Conservation (phyloP, 2,113 vertebrate genomes). For the Podocnemis expansa region DNA sequence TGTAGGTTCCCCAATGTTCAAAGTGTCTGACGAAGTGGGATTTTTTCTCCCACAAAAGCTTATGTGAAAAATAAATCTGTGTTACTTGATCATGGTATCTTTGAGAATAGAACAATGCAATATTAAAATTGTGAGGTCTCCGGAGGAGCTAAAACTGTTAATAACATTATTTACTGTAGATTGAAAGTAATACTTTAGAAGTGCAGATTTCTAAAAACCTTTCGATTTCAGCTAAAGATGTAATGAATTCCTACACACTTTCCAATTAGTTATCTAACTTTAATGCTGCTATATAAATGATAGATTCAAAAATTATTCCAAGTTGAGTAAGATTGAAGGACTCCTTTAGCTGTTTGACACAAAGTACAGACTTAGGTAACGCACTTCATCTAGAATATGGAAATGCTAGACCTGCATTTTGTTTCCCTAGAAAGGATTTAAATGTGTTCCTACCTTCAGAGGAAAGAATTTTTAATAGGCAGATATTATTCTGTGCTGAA, state of each 20-base stretch:
- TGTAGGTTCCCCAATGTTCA: no score
- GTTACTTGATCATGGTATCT: neutral
- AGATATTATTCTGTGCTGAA: neutral
- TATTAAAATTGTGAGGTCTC: neutral
- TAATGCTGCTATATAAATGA: conserved; percentile 62
- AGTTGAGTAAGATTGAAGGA: conserved; percentile 33
- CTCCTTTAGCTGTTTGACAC: neutral
- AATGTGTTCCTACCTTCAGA: neutral
- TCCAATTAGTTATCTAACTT: conserved; percentile 59
- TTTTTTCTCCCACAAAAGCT: no score
- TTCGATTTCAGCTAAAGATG: conserved; percentile 31
- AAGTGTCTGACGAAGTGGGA: no score
- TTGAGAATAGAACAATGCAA: neutral
- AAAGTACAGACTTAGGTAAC: neutral
- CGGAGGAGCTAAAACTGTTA: neutral
- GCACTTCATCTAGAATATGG: neutral
- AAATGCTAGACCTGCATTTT: neutral
- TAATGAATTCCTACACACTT: neutral
- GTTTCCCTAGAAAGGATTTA: neutral
- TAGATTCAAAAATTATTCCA: conserved; percentile 59
- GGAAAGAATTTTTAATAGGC: neutral
- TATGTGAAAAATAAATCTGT: no score
- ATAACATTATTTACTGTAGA: neutral
- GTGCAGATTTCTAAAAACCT: conserved; percentile 28
- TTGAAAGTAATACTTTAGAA: neutral